These are phyloP conservation scores for Nannospalax galili DNA, from an alignment of 2,113 vertebrate species.

Conservation along the genomic window DNA sequence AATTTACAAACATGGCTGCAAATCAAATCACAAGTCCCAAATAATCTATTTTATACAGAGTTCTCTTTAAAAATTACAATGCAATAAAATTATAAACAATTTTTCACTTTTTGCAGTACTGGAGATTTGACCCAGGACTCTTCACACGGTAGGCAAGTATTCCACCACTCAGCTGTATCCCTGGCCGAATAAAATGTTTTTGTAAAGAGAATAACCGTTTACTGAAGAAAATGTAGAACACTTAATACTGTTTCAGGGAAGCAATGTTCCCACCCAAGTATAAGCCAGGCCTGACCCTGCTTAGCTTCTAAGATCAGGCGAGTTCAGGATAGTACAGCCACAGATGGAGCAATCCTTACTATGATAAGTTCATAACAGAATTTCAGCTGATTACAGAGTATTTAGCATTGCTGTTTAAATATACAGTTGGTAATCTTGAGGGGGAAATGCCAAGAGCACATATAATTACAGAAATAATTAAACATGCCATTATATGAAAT, in stretches of 20 bases:
- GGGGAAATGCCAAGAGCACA: not conserved
- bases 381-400: not conserved
- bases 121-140: not conserved
- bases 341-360: not conserved
- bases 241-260: not conserved
- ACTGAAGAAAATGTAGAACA: slow-evolving; percentile 23
- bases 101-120: not conserved
- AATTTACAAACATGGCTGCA: not conserved
- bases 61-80: not conserved
- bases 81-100: not conserved
- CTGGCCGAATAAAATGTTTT: not conserved
- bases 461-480: not conserved
- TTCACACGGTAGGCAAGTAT: not conserved
- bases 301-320: not conserved
- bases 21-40: slow-evolving; percentile 36
- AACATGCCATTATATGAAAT: not conserved
- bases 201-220: slow-evolving; percentile 25
- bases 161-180: not conserved
- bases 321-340: not conserved
- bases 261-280: not conserved
- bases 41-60: not conserved
- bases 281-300: not conserved
- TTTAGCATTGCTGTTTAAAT: not conserved
- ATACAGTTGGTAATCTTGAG: not conserved
- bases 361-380: not conserved